Evolutionary conservation across 1,140 invertebrate species (phyloP), one percentile per base, ranked within the genome.

Genomic region (Anoplolepis gracilipes): DNA sequence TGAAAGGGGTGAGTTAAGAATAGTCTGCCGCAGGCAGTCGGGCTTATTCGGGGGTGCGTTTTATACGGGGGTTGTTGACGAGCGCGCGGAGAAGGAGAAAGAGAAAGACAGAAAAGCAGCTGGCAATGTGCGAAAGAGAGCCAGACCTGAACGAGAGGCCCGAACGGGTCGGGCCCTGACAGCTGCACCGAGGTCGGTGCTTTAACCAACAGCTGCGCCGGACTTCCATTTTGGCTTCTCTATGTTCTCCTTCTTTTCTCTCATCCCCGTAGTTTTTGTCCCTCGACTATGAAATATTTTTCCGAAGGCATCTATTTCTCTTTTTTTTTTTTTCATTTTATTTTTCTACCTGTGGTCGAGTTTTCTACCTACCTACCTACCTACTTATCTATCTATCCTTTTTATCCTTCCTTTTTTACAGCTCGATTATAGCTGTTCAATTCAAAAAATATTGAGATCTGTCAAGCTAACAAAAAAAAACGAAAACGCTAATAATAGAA

Each of bases 191-290:
- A 78, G 87, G 86, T 92, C 89, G 92, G 92, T 90, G 92, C 92
- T 93, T 93, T 93, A 93, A 93, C 92, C 88, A 93, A 93, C 92
- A 93, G 92, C 92, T 93, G 92, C 92, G 87, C 87, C 79, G 88
- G 86, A 90, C 91, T 92, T 90, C 85, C 87, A 89, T 88, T 90
- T 82, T 59, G 65, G 42, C 62, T 76, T n/a, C 70, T 59, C 78
- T 49, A 39, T 42, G 59, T 13, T 53, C 30, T 49, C 11, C 55
- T 25, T 36, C 13, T 16, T 16, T 28, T 28, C 6, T 30, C 42
- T 28, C 22, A 19, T 33, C 36, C 55, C 59, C 25, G 6, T 8
- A 39, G 72, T 79, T 59, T 72, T 59, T 82, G 25, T 82, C 10
- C 39, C 28, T 67, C 30, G 49, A 8, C 16, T 19, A 46, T 33